Evolutionary conservation across 1,140 invertebrate species (phyloP).

Genomic region (Drosophila tsacasi): DNA sequence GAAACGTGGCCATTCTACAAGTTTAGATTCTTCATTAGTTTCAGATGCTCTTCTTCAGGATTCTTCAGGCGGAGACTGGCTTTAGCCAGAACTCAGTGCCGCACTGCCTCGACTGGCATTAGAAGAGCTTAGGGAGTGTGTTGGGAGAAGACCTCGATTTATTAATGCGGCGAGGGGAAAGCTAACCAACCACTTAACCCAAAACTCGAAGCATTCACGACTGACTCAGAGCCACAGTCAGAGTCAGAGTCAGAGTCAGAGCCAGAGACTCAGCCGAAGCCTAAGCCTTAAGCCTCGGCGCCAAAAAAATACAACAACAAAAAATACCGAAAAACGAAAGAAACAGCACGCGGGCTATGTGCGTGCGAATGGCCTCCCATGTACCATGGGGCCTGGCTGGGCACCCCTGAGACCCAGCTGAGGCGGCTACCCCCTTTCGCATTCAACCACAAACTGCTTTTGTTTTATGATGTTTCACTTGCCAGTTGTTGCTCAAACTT

Average conservation of each 20-base stretch:
- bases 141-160: slow-evolving; percentile 1
- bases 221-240: slow-evolving; percentile 22
- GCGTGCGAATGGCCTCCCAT: slow-evolving; percentile 62
- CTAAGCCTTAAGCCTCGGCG: slow-evolving; percentile 41
- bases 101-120: slow-evolving; percentile 16
- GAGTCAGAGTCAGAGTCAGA: slow-evolving; percentile 12
- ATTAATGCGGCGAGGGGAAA: background rate
- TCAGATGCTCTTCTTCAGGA: background rate
- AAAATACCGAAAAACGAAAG: background rate
- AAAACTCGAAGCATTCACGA: slow-evolving; percentile 36
- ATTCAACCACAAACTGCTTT: slow-evolving; percentile 61
- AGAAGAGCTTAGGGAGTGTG: slow-evolving; percentile 12
- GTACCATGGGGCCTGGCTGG: background rate
- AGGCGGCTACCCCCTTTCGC: background rate
- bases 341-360: slow-evolving; percentile 50
- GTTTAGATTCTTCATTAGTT: background rate
- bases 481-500: slow-evolving; percentile 54
- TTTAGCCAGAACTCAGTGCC: background rate
- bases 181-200: slow-evolving; percentile 7
- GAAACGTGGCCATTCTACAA: slow-evolving; percentile 7
- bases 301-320: slow-evolving; percentile 15
- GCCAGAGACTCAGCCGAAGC: background rate
- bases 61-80: background rate
- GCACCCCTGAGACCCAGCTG: slow-evolving; percentile 11
- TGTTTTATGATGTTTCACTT: slow-evolving; percentile 63